Percentiles rank a stretch among this genome's conserved stretches.
phyloP scores from a whole-genome alignment of 2,888 invertebrate genomes.

The Epirrhoe tristata region DNA sequence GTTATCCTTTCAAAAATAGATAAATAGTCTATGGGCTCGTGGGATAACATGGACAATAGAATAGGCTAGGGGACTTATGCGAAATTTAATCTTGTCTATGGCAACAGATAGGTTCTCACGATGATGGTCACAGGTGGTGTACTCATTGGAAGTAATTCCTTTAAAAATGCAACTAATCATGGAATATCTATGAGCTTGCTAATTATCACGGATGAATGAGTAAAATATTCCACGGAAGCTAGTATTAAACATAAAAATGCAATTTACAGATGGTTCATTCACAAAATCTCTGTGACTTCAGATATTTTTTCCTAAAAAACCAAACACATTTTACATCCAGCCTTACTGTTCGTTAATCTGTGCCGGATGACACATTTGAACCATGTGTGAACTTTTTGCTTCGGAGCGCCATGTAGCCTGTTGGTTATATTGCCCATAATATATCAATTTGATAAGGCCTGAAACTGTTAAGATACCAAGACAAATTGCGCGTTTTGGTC shows the following conservation, averaged over 20 bases:
- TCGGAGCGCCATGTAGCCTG: constrained; percentile 47
- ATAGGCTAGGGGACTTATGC: constrained; percentile 62
- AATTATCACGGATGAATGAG: too few relatives aligned
- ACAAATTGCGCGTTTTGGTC: constrained; percentile 14
- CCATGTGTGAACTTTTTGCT: constrained; percentile 65
- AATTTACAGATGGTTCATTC: not conserved
- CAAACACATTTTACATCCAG: constrained; percentile 12
- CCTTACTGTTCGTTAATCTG: constrained; percentile 30
- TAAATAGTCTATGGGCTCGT: constrained; percentile 57
- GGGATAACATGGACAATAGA: constrained; percentile 60
- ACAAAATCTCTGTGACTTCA: not conserved
- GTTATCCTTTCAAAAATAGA: constrained; percentile 63
- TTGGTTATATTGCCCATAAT: constrained; percentile 51
- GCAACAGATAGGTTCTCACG: constrained; percentile 66
- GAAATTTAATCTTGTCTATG: constrained; percentile 63
- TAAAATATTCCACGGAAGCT: too few relatives aligned
- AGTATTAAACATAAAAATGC: not conserved
- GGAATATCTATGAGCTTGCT: not conserved
- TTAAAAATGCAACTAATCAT: not conserved
- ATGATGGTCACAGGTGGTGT: constrained; percentile 38
- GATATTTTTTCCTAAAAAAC: constrained; percentile 6
- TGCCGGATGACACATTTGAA: constrained; percentile 66
- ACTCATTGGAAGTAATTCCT: constrained; percentile 22
- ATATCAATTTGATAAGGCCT: constrained; percentile 58
- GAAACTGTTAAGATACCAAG: constrained; percentile 35